A percentile compares a stretch with the other conserved stretches of the same genome.
Evolutionary conservation across 1,140 invertebrate genomes (phyloP).

Genomic region (Neodiprion lecontei): DNA sequence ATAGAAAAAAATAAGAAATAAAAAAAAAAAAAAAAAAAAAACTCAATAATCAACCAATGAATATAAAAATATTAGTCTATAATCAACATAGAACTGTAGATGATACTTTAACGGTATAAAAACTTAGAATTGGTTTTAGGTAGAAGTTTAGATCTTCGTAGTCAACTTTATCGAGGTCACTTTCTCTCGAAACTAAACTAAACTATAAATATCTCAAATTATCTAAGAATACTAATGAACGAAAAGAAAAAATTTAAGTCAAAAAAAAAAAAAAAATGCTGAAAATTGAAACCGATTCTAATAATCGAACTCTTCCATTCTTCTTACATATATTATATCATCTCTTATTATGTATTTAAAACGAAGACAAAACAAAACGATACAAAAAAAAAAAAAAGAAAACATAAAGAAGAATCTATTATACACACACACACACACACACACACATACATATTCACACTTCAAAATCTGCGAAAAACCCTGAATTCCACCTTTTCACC

Average conservation of each 20-base stretch:
- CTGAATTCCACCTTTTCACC: no score
- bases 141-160: constrained; percentile 43
- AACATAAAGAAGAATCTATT: neutral
- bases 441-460: neutral
- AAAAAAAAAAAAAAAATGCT: constrained; percentile 24
- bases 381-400: neutral
- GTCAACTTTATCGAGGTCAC: constrained; percentile 50
- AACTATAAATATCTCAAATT: constrained; percentile 1
- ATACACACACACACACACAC: constrained; percentile 1
- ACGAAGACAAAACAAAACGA: no score
- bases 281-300: constrained; percentile 39
- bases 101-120: neutral
- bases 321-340: constrained; percentile 19
- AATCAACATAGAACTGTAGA: neutral
- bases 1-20: neutral
- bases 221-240: neutral
- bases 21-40: neutral
- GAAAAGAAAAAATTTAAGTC: neutral
- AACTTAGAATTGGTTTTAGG: constrained; percentile 29
- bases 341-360: neutral
- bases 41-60: neutral
- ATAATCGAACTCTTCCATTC: constrained; percentile 44
- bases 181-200: constrained; percentile 53
- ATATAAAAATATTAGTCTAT: neutral
- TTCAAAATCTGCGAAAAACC: no score